phyloP scores from a whole-genome alignment of 2,797 vertebrate species.

The Falco novaeseelandiae region DNA sequence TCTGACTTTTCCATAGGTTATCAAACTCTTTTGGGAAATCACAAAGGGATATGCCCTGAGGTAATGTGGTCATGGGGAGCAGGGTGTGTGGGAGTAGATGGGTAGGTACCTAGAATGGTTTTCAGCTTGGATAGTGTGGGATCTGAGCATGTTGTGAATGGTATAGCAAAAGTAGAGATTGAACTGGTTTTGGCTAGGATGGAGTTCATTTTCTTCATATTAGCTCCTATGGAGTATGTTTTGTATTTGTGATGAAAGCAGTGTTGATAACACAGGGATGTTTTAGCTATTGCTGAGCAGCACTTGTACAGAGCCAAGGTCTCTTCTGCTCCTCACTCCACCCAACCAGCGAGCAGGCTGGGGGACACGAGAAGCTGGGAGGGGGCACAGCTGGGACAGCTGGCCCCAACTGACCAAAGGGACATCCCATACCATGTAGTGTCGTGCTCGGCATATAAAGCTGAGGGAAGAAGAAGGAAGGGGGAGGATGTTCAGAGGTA shows the following conservation, averaged over 20 bases:
- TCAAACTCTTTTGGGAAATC: neutral
- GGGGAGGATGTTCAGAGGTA: accelerated
- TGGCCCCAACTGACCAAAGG: neutral
- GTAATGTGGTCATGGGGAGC: neutral
- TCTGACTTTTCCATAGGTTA: neutral
- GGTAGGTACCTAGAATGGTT: neutral
- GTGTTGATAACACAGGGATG: neutral
- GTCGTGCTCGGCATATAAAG: neutral
- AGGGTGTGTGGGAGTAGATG: neutral
- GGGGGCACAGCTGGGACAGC: neutral
- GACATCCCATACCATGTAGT: accelerated
- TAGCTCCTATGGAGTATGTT: accelerated
- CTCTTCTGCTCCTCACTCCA: neutral
- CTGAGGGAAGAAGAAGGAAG: neutral
- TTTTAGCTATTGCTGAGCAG: neutral
- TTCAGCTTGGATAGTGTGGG: neutral
- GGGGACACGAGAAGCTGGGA: accelerated
- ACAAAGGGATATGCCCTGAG: neutral
- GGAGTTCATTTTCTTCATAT: neutral
- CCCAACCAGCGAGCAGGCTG: accelerated
- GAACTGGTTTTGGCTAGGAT: neutral
- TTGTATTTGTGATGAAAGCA: neutral
- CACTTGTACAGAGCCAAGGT: accelerated
- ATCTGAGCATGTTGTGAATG: neutral
- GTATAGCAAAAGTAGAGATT: neutral